Evolutionary conservation across 2,113 vertebrate species (phyloP), one percentile per base, ranked within the genome.

Genomic region (Castor canadensis): DNA sequence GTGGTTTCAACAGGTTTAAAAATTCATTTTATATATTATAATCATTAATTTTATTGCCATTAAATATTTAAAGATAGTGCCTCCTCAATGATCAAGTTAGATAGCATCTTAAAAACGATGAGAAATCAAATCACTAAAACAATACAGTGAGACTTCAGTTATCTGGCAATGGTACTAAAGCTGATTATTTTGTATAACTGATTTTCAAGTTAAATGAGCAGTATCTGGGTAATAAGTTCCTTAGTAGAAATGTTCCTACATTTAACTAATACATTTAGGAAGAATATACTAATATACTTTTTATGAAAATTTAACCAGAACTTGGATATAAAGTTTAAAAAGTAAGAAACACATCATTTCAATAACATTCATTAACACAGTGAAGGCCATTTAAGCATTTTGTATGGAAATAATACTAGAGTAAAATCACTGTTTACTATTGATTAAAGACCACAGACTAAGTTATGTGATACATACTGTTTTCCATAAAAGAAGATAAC

Each of bases 401-500:
- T 73, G 10, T 56, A 76, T 17, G 16, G 26, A 4, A n/a, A 85
- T 81, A 22, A n/a, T 16, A 32, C n/a, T 94, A 38, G 71, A 5
- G 80, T 12, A 19, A 38, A 92, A 56, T 89, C n/a, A 75, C 49
- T 83, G 15, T 66, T 93, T 89, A 43, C 17, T 80, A 81, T 28
- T 67, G 11, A 90, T 81, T 76, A 91, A 96, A 82, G 13, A 3
- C 10, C 8, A 82, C 20, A 69, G 13, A 85, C 11, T n/a, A 49
- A 66, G 10, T 85, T 6, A 0, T 85, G 15, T 35, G 11, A 9
- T 92, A 22, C 9, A 84, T 20, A 69, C 45, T 85, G 79, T 76
- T 86, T 12, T 67, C 85, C 16, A 85, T 40, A 92, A 92, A 90
- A 52, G 19, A 64, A 88, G 73, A 62, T 85, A 81, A 76, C 92